These are phyloP conservation scores for Habroteleia sp. DNA, from an alignment of 2,888 invertebrate species.

Conservation along the genomic window DNA sequence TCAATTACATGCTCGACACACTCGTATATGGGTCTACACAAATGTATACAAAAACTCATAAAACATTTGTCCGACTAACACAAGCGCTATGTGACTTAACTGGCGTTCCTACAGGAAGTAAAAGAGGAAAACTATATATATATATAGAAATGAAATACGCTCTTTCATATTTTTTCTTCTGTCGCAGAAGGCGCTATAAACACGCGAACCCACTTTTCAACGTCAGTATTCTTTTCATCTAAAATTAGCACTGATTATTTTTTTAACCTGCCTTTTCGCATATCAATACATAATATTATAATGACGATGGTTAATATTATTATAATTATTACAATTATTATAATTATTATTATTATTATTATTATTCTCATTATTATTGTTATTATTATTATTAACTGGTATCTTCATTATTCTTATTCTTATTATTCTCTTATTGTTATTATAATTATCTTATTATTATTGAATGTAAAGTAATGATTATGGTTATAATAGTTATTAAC, in stretches of 20 bases:
- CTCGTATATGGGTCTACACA: not conserved
- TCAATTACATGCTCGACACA: conserved; percentile 7
- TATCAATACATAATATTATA: not conserved
- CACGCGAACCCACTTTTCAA: conserved; percentile 23
- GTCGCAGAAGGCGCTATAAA: conserved; percentile 42
- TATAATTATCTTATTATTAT: conserved; percentile 17
- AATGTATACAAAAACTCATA: conserved; percentile 4
- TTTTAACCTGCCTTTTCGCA: conserved; percentile 22
- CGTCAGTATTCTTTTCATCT: conserved; percentile 57
- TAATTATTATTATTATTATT: conserved; percentile 4
- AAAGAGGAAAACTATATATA: conserved; percentile 4
- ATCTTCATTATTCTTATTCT: conserved; percentile 17
- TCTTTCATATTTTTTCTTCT: conserved; percentile 7
- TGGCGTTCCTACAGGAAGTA: conserved; percentile 27
- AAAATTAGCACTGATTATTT: conserved; percentile 41
- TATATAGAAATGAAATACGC: conserved; percentile 2
- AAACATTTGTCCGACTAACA: conserved; percentile 2
- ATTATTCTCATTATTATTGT: not conserved
- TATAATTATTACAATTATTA: conserved; percentile 1
- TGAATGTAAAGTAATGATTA: conserved; percentile 25
- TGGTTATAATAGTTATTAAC: conserved; percentile 34
- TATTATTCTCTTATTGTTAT: conserved; percentile 6
- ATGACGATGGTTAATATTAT: conserved; percentile 5
- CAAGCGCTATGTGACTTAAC: conserved; percentile 50
- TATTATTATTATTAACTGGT: conserved; percentile 10